A percentile compares a stretch with the other conserved stretches of the same genome.
Conservation (phyloP, 1,140 invertebrate genomes). For the Drosophila sechellia region DNA sequence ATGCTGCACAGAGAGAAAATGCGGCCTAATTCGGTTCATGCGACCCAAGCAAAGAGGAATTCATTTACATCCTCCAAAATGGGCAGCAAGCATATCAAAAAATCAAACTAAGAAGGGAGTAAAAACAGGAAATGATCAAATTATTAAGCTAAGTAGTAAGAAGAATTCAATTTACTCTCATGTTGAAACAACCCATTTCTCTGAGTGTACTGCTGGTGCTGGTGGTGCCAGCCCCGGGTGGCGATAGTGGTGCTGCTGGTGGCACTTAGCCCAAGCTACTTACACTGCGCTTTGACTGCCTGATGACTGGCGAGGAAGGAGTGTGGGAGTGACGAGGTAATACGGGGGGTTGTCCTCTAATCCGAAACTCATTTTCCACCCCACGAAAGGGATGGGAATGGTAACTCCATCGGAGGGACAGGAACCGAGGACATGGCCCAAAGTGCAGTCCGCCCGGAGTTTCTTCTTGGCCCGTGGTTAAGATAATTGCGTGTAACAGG, state of each 20-base stretch:
- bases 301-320: conserved; percentile 23
- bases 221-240: conserved; percentile 12
- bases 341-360: conserved; percentile 64
- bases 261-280: conserved; percentile 78
- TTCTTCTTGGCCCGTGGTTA: conserved; percentile 62
- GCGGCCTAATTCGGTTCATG: background rate
- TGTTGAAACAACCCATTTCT: background rate
- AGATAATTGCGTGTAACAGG: conserved; percentile 82
- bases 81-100: no score
- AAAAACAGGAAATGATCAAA: no score
- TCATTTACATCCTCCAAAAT: no score
- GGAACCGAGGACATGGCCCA: conserved; percentile 14
- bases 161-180: background rate
- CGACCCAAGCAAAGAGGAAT: no score
- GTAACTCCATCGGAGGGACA: conserved; percentile 23
- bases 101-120: no score
- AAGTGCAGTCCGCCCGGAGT: conserved; percentile 62
- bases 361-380: conserved; percentile 80
- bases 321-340: background rate
- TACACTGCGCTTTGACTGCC: conserved; percentile 64
- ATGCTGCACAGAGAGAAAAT: conserved; percentile 11
- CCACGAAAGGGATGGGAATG: conserved; percentile 20
- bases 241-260: conserved; percentile 30
- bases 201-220: conserved; percentile 5
- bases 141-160: background rate